Conservation (phyloP, 2,888 invertebrate species). For the Caenorhabditis sp. region DNA sequence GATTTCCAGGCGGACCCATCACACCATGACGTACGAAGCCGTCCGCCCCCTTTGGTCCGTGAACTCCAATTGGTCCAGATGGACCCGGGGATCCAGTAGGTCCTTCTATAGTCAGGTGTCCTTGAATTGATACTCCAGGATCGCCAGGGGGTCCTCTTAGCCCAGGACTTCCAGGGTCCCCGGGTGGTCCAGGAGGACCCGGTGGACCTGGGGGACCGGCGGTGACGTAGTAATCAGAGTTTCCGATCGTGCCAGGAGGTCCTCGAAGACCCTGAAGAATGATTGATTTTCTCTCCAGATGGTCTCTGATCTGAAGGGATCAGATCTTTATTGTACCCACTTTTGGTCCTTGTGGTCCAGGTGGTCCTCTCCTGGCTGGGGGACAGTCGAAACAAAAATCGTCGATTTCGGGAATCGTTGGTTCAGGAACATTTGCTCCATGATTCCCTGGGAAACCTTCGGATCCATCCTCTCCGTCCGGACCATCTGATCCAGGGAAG, state of each 20-base stretch:
- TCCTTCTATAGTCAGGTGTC: background rate
- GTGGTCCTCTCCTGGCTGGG: constrained; percentile 71
- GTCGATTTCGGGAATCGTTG: constrained; percentile 37
- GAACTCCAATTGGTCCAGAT: constrained; percentile 53
- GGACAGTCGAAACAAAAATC: constrained; percentile 77
- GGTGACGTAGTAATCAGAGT: constrained; percentile 51
- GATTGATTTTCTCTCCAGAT: background rate
- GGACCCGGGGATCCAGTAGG: constrained; percentile 61
- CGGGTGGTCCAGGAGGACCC: constrained; percentile 62
- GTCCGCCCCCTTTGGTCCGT: constrained; percentile 43
- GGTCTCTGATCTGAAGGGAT: background rate
- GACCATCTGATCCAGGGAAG: constrained; percentile 62
- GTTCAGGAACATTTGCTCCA: constrained; percentile 42
- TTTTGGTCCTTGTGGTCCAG: constrained; percentile 66
- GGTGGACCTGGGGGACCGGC: constrained; percentile 64
- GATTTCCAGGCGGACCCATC: constrained; percentile 68
- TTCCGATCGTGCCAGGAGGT: constrained; percentile 44
- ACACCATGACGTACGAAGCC: constrained; percentile 54
- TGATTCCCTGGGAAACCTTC: constrained; percentile 58
- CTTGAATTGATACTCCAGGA: constrained; percentile 26
- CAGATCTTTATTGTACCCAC: no score
- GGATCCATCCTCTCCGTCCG: constrained; percentile 64
- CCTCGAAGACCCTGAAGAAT: constrained; percentile 60
- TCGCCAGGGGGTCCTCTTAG: constrained; percentile 56
- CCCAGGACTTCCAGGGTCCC: constrained; percentile 65